phyloP scores from a whole-genome alignment of 1,140 invertebrate species.

The Latrodectus geometricus region DNA sequence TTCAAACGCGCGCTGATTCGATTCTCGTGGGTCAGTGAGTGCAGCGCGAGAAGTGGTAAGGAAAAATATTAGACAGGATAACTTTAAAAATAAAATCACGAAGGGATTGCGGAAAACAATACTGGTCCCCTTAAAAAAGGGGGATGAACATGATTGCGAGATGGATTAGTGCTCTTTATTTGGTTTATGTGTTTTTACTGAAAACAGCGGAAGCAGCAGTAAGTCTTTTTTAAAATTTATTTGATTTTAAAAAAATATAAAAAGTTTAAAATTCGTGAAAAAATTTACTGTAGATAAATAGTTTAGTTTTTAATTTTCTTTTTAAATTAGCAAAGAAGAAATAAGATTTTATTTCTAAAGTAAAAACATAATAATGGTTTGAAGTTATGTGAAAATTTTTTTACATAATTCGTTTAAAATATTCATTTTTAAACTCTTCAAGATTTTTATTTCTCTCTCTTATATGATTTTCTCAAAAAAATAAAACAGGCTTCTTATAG shows the following conservation, averaged over 20 bases:
- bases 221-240: constrained; percentile 4
- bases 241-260: background rate
- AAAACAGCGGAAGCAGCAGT: constrained; percentile 28
- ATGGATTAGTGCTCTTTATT: constrained; percentile 17
- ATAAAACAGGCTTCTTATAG: too few relatives aligned
- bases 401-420: background rate
- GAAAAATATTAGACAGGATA: constrained; percentile 9
- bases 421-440: too few relatives aligned
- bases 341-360: background rate
- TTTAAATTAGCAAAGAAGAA: background rate
- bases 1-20: constrained; percentile 13
- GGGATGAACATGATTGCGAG: constrained; percentile 26
- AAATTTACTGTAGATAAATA: background rate
- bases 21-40: constrained; percentile 41
- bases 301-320: background rate
- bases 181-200: constrained; percentile 19
- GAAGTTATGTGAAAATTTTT: background rate
- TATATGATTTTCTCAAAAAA: too few relatives aligned
- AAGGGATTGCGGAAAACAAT: background rate
- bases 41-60: background rate
- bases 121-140: constrained; percentile 15
- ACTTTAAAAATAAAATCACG: constrained; percentile 12
- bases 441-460: too few relatives aligned
- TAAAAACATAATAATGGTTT: background rate
- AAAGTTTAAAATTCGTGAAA: background rate